Evolutionary conservation across 2,888 invertebrate genomes (phyloP).

Genomic region (Drosophila fungiperda): DNA sequence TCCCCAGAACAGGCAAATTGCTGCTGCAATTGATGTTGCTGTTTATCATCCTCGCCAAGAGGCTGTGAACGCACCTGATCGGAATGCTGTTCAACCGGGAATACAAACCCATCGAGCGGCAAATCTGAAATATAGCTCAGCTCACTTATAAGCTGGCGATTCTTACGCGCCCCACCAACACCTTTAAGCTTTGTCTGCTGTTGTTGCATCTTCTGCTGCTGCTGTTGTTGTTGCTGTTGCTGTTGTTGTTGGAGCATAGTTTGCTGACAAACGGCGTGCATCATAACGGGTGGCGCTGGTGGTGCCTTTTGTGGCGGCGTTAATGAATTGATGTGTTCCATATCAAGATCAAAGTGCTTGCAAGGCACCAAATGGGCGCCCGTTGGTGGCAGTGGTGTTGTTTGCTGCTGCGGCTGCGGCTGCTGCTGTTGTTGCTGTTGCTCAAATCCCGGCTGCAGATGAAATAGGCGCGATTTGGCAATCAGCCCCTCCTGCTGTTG

Average conservation of each 20-base stretch:
- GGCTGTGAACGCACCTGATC: constrained; percentile 86
- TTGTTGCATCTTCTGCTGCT: constrained; percentile 34
- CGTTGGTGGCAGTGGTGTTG: constrained; percentile 53
- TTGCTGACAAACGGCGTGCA: constrained; percentile 69
- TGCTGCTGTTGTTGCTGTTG: constrained; percentile 82
- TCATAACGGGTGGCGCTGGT: constrained; percentile 77
- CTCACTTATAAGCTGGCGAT: constrained; percentile 83
- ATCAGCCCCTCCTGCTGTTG: constrained; percentile 85
- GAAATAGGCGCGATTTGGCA: constrained; percentile 84
- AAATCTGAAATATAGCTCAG: constrained; percentile 73
- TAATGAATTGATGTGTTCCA: constrained; percentile 81
- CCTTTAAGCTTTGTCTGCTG: constrained; percentile 77
- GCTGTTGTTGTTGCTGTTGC: constrained; percentile 45
- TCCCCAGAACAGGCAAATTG: constrained; percentile 60
- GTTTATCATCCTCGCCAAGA: constrained; percentile 84
- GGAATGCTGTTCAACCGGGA: constrained; percentile 72
- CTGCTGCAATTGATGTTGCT: constrained; percentile 34
- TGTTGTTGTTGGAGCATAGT: constrained; percentile 31
- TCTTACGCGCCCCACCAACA: constrained; percentile 83
- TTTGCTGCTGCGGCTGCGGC: constrained; percentile 80
- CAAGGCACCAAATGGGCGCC: constrained; percentile 70
- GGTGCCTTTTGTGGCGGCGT: constrained; percentile 81
- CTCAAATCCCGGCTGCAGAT: constrained; percentile 85
- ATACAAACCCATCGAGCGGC: constrained; percentile 59
- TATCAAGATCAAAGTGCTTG: constrained; percentile 81